A percentile compares a stretch with the other conserved stretches of the same genome.
Conservation (phyloP, 2,113 vertebrate genomes). For the Empidonax alnorum region DNA sequence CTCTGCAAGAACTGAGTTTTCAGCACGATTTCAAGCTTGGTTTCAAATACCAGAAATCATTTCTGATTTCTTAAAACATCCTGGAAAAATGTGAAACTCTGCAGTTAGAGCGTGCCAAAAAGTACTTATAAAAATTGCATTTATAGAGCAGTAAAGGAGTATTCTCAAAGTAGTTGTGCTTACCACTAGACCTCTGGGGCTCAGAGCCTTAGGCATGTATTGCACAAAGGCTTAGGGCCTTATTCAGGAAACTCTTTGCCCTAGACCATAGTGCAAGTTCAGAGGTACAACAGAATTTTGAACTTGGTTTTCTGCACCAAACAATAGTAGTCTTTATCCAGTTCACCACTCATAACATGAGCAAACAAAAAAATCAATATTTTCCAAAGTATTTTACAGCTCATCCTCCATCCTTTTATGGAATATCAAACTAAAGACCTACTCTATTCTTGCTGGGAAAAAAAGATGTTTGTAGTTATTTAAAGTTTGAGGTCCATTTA, state of each 20-base stretch:
- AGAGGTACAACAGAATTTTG: background rate
- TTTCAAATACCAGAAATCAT: conserved; percentile 50
- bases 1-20: conserved; percentile 27
- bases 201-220: background rate
- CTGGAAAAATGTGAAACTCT: background rate
- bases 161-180: background rate
- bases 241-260: background rate
- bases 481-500: background rate
- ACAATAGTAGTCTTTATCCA: background rate
- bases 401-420: background rate
- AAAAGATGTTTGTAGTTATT: conserved; percentile 11
- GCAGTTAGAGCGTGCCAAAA: background rate
- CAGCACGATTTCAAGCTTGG: conserved; percentile 55
- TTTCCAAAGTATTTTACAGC: background rate
- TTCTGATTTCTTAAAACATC: conserved; percentile 12
- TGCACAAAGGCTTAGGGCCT: background rate
- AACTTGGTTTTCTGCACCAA: background rate
- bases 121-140: background rate
- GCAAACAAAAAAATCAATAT: background rate
- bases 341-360: background rate
- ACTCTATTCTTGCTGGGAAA: background rate
- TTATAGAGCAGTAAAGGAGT: background rate
- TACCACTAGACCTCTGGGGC: background rate
- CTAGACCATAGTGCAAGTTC: background rate
- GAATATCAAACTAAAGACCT: background rate